A percentile compares a stretch with the other conserved stretches of the same genome.
phyloP scores from a whole-genome alignment of 2,888 invertebrate species.

The Digitonthophagus gazella region DNA sequence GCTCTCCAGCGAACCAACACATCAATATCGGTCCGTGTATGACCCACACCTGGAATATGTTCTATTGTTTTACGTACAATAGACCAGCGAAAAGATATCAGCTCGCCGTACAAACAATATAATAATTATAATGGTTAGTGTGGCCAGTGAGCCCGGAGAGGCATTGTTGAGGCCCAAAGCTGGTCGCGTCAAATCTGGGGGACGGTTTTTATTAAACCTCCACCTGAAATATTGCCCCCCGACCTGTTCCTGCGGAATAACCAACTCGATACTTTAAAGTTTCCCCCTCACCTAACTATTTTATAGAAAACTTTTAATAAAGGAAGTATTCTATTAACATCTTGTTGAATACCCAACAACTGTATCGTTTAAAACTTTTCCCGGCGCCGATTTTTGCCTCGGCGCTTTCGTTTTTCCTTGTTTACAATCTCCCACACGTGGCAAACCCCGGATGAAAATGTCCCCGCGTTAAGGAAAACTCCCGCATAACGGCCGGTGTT shows the following conservation, averaged over 20 bases:
- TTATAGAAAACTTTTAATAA: constrained; percentile 10
- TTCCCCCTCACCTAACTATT: constrained; percentile 9
- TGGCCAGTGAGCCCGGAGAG: neutral
- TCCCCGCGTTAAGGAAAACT: neutral
- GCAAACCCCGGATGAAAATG: neutral
- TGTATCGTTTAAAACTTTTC: neutral
- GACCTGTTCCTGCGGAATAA: neutral
- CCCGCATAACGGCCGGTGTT: constrained; percentile 2
- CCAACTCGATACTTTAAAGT: constrained; percentile 5
- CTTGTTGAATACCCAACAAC: neutral
- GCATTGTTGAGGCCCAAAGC: constrained; percentile 1
- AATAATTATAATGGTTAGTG: constrained; percentile 11
- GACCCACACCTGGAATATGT: constrained; percentile 32
- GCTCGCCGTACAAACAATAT: constrained; percentile 10
- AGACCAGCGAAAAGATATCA: constrained; percentile 4
- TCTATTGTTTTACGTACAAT: constrained; percentile 33
- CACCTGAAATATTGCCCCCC: neutral
- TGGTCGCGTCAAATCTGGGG: constrained; percentile 1
- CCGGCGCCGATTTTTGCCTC: neutral
- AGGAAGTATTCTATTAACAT: neutral
- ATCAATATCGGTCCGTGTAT: constrained; percentile 34
- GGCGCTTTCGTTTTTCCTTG: neutral
- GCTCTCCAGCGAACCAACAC: constrained; percentile 35
- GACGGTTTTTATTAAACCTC: neutral
- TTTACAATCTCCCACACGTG: neutral